Evolutionary conservation across 2,797 vertebrate genomes (phyloP).

Genomic region (Enteromius trimaculatus): DNA sequence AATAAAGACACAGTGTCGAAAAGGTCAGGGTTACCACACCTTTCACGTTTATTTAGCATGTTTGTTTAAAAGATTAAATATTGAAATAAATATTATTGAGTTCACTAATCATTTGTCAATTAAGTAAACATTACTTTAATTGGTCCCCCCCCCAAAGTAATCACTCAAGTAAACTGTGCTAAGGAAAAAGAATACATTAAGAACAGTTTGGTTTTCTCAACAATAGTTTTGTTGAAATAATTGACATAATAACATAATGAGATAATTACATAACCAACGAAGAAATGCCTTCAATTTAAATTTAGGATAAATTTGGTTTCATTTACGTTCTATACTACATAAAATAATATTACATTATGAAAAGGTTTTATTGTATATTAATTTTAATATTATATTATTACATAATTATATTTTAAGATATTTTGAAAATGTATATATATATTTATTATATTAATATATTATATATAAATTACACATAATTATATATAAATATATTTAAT

Average conservation of each 20-base stretch:
- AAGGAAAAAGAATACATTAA: background rate
- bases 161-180: background rate
- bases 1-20: background rate
- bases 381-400: too few relatives aligned
- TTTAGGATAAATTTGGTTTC: background rate
- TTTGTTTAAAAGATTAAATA: background rate
- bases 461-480: too few relatives aligned
- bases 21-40: background rate
- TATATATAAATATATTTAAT: too few relatives aligned
- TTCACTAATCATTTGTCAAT: background rate
- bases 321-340: background rate
- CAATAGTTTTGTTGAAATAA: background rate
- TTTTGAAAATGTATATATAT: too few relatives aligned
- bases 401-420: too few relatives aligned
- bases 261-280: background rate
- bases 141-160: background rate
- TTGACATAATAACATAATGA: background rate
- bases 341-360: too few relatives aligned
- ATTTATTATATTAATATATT: too few relatives aligned
- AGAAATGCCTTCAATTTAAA: background rate
- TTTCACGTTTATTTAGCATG: background rate
- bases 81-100: background rate
- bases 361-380: too few relatives aligned
- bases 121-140: background rate
- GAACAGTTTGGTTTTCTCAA: background rate